These are phyloP conservation scores for Mesodorylaimus sp. DNA, from an alignment of 2,888 invertebrate species.

Conservation along the genomic window DNA sequence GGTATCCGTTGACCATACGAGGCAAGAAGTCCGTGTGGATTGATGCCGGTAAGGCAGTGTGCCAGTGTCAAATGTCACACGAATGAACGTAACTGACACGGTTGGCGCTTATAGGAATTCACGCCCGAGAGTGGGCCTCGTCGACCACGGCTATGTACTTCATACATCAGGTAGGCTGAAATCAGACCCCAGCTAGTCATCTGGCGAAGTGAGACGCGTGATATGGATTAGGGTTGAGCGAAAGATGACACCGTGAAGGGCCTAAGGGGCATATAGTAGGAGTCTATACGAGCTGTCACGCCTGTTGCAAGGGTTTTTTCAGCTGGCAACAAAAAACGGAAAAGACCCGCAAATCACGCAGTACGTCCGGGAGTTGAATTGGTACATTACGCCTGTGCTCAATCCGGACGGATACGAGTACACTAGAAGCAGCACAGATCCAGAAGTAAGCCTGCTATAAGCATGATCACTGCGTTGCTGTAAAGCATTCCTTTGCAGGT, in stretches of 20 bases:
- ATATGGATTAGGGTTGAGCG: no score
- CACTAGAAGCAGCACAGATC: constrained; percentile 20
- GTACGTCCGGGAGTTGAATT: neutral
- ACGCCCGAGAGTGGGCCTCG: constrained; percentile 27
- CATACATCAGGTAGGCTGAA: constrained; percentile 20
- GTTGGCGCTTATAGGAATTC: no score
- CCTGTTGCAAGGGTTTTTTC: no score
- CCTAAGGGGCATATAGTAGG: no score
- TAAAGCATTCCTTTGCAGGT: constrained; percentile 12
- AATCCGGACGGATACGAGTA: constrained; percentile 29
- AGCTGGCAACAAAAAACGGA: constrained; percentile 1
- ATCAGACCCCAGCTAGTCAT: neutral
- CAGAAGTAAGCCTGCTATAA: constrained; percentile 15
- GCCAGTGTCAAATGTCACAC: neutral
- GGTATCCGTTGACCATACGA: neutral
- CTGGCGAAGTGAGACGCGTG: no score
- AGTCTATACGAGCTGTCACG: no score
- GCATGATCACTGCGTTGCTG: neutral
- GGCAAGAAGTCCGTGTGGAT: constrained; percentile 25
- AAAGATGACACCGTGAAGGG: no score
- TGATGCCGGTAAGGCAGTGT: no score
- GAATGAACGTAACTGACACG: no score
- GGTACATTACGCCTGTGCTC: constrained; percentile 9
- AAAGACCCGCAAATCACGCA: neutral
- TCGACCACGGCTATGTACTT: constrained; percentile 28